Percentiles rank a stretch among this genome's conserved stretches.
Evolutionary conservation across 2,797 vertebrate species (phyloP).

Genomic region (Urocyon cinereoargenteus): DNA sequence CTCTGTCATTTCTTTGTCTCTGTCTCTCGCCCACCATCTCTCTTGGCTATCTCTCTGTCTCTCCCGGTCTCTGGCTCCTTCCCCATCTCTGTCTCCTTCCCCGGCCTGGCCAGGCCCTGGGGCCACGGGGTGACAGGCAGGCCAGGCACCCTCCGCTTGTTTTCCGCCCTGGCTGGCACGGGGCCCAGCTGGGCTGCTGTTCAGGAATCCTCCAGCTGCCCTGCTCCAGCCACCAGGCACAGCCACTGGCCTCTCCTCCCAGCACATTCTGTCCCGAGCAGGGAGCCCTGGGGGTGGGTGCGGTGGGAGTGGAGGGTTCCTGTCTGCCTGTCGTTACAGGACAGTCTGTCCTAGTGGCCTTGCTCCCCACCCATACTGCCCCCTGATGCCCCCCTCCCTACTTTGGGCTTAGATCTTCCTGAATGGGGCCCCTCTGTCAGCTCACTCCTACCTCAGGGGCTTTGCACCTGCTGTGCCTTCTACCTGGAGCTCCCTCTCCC

Average conservation of each 20-base stretch:
- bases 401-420: not conserved
- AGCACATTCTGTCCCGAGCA: slow-evolving; percentile 77
- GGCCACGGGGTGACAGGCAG: not conserved
- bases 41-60: not conserved
- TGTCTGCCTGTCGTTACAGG: slow-evolving; percentile 50
- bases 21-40: not conserved
- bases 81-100: not conserved
- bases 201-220: slow-evolving; percentile 71
- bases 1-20: not conserved
- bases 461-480: not conserved
- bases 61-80: not conserved
- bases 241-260: not conserved
- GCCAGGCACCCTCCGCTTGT: not conserved
- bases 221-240: slow-evolving; percentile 1
- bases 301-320: not conserved
- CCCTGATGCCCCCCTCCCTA: not conserved
- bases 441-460: not conserved
- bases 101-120: not conserved
- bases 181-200: slow-evolving; percentile 36
- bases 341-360: slow-evolving; percentile 42
- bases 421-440: not conserved
- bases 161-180: not conserved
- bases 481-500: not conserved
- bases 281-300: not conserved
- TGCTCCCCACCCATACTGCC: not conserved